Evolutionary conservation across 2,797 vertebrate species (phyloP).

Genomic region (Mastacembelus armatus): DNA sequence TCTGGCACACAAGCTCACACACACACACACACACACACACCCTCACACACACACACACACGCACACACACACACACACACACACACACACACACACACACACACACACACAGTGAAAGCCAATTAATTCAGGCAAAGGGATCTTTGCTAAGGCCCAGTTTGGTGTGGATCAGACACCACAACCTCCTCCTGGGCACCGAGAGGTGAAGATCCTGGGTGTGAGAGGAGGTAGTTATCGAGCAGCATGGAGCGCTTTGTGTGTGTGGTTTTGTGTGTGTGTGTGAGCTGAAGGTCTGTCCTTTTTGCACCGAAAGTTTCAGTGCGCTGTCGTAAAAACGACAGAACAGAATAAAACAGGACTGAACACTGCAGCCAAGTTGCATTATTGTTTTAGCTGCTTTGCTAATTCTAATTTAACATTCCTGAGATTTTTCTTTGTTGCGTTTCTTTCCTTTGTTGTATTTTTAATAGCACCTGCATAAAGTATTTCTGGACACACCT

Average conservation of each 20-base stretch:
- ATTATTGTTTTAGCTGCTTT: not conserved
- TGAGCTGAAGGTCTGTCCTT: conserved; percentile 53
- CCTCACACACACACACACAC: too few species aligned
- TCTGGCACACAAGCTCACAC: not conserved
- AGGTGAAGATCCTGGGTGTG: conserved; percentile 71
- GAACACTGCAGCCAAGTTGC: not conserved
- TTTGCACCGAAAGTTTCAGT: conserved; percentile 57
- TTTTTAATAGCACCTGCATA: conserved; percentile 25
- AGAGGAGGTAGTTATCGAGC: conserved; percentile 71
- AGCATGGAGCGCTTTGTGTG: conserved; percentile 42
- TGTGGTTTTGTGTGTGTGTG: conserved; percentile 29
- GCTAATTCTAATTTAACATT: conserved; percentile 27
- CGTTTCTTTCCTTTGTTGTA: conserved; percentile 19
- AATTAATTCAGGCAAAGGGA: conserved; percentile 63
- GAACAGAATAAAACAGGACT: conserved; percentile 19
- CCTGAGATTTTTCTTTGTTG: not conserved
- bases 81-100: conserved; percentile 21
- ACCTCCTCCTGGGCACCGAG: conserved; percentile 62
- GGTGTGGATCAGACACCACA: conserved; percentile 52
- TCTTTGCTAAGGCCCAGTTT: conserved; percentile 51
- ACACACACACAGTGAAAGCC: conserved; percentile 45
- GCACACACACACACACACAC: conserved; percentile 11
- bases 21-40: not conserved
- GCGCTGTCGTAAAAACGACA: conserved; percentile 40
- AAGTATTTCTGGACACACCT: not conserved